phyloP scores from a whole-genome alignment of 2,797 vertebrate genomes.

The Florisuga fusca region DNA sequence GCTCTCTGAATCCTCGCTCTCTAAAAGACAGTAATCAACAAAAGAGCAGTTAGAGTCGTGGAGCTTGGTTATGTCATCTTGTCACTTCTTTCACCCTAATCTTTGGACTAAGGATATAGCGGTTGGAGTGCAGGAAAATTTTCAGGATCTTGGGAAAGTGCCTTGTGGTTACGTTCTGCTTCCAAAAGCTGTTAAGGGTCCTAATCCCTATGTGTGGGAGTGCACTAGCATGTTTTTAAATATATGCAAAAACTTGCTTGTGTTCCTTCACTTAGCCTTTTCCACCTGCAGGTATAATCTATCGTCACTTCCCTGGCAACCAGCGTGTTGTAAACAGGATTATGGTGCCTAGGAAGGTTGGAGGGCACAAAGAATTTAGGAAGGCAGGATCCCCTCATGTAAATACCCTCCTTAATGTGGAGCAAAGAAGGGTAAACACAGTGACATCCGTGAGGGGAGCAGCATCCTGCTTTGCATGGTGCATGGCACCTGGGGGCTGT shows the following conservation, averaged over 20 bases:
- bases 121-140: not conserved
- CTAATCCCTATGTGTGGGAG: not conserved
- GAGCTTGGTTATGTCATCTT: slow-evolving; percentile 9
- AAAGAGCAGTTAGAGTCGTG: slow-evolving; percentile 26
- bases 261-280: not conserved
- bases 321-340: not conserved
- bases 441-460: not conserved
- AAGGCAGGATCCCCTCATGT: not conserved
- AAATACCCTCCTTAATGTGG: not conserved
- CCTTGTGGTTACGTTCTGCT: not conserved
- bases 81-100: not conserved
- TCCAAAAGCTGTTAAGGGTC: not conserved
- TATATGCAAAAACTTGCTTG: not conserved
- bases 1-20: not conserved
- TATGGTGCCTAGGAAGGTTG: not conserved
- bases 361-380: not conserved
- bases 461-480: not conserved
- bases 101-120: not conserved
- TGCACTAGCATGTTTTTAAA: not conserved
- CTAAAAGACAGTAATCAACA: slow-evolving; percentile 12
- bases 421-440: not conserved
- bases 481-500: not conserved
- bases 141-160: not conserved
- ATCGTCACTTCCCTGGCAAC: slow-evolving; percentile 9
- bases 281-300: not conserved